A percentile compares a stretch with the other conserved stretches of the same genome.
Evolutionary conservation across 2,888 invertebrate genomes (phyloP).

Genomic region (Eustalomyia histrio): DNA sequence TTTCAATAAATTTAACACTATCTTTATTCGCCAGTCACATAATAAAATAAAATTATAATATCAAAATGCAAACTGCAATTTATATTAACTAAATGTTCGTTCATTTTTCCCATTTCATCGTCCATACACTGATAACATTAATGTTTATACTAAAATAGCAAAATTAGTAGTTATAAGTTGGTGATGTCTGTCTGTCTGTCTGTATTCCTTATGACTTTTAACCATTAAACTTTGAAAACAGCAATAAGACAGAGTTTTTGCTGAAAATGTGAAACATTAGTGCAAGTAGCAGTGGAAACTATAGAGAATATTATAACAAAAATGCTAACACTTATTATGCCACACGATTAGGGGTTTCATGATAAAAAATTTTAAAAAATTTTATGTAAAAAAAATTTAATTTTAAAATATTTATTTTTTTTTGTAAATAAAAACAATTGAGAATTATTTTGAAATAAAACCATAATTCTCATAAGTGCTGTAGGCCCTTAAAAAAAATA

Average conservation of each 20-base stretch:
- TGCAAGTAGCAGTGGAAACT: not conserved
- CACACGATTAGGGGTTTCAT: not conserved
- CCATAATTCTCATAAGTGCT: too few relatives aligned
- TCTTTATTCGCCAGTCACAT: not conserved
- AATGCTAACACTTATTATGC: conserved; percentile 44
- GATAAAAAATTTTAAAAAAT: too few relatives aligned
- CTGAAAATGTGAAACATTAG: not conserved
- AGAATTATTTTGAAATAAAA: too few relatives aligned
- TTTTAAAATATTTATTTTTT: too few relatives aligned
- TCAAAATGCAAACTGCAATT: not conserved
- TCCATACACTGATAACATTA: conserved; percentile 44
- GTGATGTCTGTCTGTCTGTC: conserved; percentile 39
- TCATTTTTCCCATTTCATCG: not conserved
- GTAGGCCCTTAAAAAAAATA: too few relatives aligned
- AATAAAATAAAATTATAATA: not conserved
- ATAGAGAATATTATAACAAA: conserved; percentile 25
- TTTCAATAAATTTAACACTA: not conserved
- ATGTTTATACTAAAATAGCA: conserved; percentile 47
- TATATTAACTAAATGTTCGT: not conserved
- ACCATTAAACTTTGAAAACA: conserved; percentile 40
- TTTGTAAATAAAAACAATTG: too few relatives aligned
- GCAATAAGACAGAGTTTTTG: conserved; percentile 38
- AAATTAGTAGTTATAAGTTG: conserved; percentile 49
- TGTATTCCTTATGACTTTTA: conserved; percentile 30
- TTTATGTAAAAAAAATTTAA: too few relatives aligned